Evolutionary conservation across 2,888 invertebrate genomes (phyloP).

Genomic region (Chirona hameri): DNA sequence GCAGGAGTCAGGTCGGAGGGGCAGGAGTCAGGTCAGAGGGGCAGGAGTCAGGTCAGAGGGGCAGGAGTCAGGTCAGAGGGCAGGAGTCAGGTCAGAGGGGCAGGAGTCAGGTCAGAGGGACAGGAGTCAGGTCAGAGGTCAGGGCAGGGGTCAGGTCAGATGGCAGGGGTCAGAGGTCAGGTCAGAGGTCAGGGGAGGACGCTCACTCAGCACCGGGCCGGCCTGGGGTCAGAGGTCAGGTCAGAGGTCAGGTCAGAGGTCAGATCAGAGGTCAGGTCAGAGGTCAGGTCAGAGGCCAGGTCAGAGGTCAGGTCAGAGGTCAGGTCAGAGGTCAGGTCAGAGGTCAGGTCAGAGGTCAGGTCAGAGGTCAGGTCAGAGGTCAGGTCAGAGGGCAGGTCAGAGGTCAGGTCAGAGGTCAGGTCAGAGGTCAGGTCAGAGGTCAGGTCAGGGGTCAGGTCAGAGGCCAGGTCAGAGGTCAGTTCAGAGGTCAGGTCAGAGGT

Average conservation of each 20-base stretch:
- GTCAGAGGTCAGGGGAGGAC: not conserved
- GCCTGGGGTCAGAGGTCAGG: conserved; percentile 34
- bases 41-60: too few relatives aligned
- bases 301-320: too few relatives aligned
- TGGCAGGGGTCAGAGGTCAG: not conserved
- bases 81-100: not conserved
- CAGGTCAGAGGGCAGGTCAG: too few relatives aligned
- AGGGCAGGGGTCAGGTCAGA: not conserved
- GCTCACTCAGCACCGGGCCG: conserved; percentile 42
- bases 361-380: too few relatives aligned
- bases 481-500: not conserved
- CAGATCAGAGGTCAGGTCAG: not conserved
- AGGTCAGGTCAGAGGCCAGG: too few relatives aligned
- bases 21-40: not conserved
- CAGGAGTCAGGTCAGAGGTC: not conserved
- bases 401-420: not conserved
- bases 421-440: not conserved
- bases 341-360: too few relatives aligned
- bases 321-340: too few relatives aligned
- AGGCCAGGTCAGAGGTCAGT: not conserved
- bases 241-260: not conserved
- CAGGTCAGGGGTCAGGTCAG: conserved; percentile 6
- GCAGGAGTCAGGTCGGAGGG: not conserved
- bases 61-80: not conserved
- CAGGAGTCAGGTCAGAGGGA: too few relatives aligned